Percentiles rank a stretch among this genome's conserved stretches.
phyloP scores from a whole-genome alignment of 2,797 vertebrate genomes.

The Gephyroberyx darwinii region DNA sequence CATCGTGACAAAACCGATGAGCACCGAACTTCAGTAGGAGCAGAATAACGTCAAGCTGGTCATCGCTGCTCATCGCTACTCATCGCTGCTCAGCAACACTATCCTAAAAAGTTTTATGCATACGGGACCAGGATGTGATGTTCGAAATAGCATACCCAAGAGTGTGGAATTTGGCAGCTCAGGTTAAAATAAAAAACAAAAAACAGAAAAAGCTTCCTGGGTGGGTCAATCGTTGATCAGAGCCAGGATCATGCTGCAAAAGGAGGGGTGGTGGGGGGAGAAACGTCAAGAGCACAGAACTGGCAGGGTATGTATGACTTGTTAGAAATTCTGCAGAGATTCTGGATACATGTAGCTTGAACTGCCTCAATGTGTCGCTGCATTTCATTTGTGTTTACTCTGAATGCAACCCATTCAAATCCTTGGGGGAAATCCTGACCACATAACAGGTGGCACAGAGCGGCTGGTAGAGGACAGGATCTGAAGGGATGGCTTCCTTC shows the following conservation, averaged over 20 bases:
- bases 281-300: not conserved
- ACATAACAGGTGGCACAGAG: too few species aligned
- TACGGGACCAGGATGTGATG: constrained; percentile 19
- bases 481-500: too few species aligned
- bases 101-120: constrained; percentile 27
- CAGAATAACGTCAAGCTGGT: not conserved
- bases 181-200: constrained; percentile 27
- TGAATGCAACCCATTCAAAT: too few species aligned
- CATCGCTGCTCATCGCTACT: constrained; percentile 1
- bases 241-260: constrained; percentile 95
- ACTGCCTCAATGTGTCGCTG: too few species aligned
- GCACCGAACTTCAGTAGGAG: not conserved
- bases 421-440: too few species aligned
- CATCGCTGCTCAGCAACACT: constrained; percentile 2
- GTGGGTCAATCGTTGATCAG: constrained; percentile 93
- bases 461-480: too few species aligned
- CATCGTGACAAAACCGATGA: constrained; percentile 11
- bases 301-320: not conserved
- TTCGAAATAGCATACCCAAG: constrained; percentile 62
- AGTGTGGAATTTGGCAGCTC: constrained; percentile 72
- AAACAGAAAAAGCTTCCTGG: constrained; percentile 1
- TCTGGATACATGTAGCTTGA: too few species aligned
- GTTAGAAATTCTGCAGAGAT: not conserved
- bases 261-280: constrained; percentile 10
- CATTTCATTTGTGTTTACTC: too few species aligned